A percentile compares a stretch with the other conserved stretches of the same genome.
Conservation (phyloP, 2,113 vertebrate genomes). For the Malurus elegans region DNA sequence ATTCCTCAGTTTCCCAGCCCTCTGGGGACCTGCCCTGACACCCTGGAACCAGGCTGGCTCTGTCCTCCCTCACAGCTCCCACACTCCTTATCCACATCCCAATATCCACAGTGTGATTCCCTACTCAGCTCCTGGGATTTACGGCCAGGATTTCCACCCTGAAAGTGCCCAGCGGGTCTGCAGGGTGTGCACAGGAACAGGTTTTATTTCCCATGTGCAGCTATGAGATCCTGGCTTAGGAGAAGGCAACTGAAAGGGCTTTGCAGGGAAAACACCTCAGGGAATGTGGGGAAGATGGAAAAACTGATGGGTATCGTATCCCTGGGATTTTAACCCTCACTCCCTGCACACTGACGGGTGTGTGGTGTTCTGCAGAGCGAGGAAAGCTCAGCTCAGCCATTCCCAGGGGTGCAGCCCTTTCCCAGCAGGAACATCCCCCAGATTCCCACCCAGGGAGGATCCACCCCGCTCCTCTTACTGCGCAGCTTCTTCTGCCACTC, state of each 20-base stretch:
- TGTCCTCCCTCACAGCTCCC: background rate
- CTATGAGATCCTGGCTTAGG: background rate
- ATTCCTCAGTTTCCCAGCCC: background rate
- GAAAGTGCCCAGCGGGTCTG: background rate
- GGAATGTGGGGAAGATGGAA: background rate
- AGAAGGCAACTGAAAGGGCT: background rate
- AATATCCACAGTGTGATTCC: background rate
- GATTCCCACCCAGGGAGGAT: background rate
- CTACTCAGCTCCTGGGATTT: background rate
- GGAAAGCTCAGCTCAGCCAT: background rate
- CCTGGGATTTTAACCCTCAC: background rate
- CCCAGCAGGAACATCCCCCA: background rate
- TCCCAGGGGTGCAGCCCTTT: background rate
- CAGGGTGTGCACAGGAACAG: background rate
- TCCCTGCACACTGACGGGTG: background rate
- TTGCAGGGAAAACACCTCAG: background rate
- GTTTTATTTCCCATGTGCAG: background rate
- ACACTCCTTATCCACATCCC: background rate
- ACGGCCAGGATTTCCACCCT: background rate
- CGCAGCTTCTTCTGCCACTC: conserved; percentile 97
- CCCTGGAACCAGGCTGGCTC: background rate
- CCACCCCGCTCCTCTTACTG: conserved; percentile 78
- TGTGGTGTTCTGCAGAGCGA: background rate
- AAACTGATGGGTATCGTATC: background rate
- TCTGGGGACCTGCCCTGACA: background rate